phyloP scores from a whole-genome alignment of 2,888 invertebrate genomes.

The Tinea pellionella region DNA sequence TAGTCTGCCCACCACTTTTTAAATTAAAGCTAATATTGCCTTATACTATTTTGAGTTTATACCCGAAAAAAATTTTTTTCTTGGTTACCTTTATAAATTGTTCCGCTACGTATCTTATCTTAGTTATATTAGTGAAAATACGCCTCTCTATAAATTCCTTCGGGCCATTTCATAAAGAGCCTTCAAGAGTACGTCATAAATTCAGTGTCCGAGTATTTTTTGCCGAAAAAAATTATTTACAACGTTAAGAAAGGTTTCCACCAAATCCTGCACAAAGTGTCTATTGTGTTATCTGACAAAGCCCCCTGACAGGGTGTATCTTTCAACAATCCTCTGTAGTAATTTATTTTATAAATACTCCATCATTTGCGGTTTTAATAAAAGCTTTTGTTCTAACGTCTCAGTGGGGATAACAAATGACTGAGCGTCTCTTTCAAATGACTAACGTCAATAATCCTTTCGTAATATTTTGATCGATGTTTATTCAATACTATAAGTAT shows the following conservation, averaged over 20 bases:
- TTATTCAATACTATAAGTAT: not conserved
- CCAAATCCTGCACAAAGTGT: conserved; percentile 32
- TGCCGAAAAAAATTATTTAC: conserved; percentile 27
- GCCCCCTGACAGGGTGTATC: conserved; percentile 34
- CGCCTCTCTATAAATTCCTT: conserved; percentile 17
- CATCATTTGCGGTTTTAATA: conserved; percentile 32
- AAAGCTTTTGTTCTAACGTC: conserved; percentile 20
- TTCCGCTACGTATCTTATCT: not conserved
- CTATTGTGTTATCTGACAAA: conserved; percentile 42
- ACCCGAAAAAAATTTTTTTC: no score
- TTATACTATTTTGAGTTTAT: no score
- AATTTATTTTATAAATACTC: conserved; percentile 36
- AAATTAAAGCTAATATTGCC: no score
- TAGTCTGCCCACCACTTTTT: no score
- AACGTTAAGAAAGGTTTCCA: conserved; percentile 28
- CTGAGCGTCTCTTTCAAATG: conserved; percentile 17
- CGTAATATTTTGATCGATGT: conserved; percentile 6
- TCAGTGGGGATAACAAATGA: conserved; percentile 26
- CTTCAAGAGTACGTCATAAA: conserved; percentile 10
- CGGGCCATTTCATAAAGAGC: conserved; percentile 10
- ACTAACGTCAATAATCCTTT: conserved; percentile 3
- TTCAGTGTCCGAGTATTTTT: conserved; percentile 5
- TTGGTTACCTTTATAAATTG: no score
- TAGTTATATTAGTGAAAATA: conserved; percentile 19
- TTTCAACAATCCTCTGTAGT: conserved; percentile 29